Base-by-base conservation (phyloP, 1,140 invertebrate species). In the Meloidogyne hapla region DNA sequence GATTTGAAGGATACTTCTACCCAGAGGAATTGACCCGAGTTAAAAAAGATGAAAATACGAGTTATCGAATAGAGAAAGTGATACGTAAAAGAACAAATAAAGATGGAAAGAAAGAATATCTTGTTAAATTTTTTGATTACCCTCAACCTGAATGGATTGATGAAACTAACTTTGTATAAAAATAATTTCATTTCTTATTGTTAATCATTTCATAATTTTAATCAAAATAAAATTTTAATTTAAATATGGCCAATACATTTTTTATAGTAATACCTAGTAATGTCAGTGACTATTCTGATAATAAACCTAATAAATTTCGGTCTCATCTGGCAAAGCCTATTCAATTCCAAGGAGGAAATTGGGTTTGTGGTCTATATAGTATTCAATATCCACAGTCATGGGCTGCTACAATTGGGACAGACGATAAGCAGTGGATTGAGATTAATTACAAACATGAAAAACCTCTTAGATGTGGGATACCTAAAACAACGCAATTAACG, bases 341-440 rank as follows among this genome's bases (percentile, higher is more conserved):
- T 2, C n/a, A 48, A 56, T 76, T 76, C n/a, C 13, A 64, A 8
- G 74, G 74, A 6, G 74, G 74, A 8, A 21, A 28, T 33, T 76
- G 74, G 74, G n/a, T 61, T 9, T 70, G 66, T 75, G 74, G 74
- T 73, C 21, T 76, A 21, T 61, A 76, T 33, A 40, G 26, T 25
- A 75, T 76, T 10, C 25, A 48, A 25, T 76, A 73, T 25, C 74
- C 74, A 0, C 74, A 48, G 12, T 42, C 66, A 0, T 75, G 69
- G 69, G 48, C 74, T 61, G 28, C 69, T 8, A 73, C 61, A 1
- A 45, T 73, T 28, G 71, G 71, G 2, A 63, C 71, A 1, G 45
- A 25, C 23, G 71, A 2, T n/a, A 25, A 63, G 15, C 71, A 73
- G 38, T 63, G 26, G 33, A 25, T 73, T 4, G 61, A 63, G 5